A percentile compares a stretch with the other conserved stretches of the same genome.
These are phyloP conservation scores for Drosophila pullipes DNA, from an alignment of 2,888 invertebrate species.

Conservation along the genomic window DNA sequence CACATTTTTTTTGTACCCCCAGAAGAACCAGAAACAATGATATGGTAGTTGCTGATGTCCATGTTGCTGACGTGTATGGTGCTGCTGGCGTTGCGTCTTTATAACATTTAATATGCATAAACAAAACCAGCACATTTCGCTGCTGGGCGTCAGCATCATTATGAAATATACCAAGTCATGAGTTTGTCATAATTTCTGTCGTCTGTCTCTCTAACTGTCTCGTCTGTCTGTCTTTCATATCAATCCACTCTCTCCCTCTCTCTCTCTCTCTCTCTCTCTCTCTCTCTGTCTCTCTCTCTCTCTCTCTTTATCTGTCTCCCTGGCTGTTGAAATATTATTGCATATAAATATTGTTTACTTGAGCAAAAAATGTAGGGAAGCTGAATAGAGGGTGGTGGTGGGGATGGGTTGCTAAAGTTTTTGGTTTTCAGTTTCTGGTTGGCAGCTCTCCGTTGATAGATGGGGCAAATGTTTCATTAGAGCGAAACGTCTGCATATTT, in stretches of 20 bases:
- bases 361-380: constrained; percentile 12
- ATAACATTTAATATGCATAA: constrained; percentile 77
- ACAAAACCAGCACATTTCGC: constrained; percentile 53
- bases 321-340: constrained; percentile 53
- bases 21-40: constrained; percentile 32
- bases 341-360: constrained; percentile 52
- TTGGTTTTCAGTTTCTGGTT: constrained; percentile 18
- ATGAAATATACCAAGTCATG: constrained; percentile 63
- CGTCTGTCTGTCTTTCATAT: background rate
- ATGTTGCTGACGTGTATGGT: constrained; percentile 30
- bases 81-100: constrained; percentile 69
- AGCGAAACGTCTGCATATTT: constrained; percentile 12
- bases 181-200: constrained; percentile 62
- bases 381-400: background rate
- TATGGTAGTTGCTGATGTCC: constrained; percentile 42
- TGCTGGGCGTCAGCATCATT: constrained; percentile 43
- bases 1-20: constrained; percentile 33
- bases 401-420: background rate
- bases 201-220: constrained; percentile 36
- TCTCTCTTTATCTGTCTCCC: background rate
- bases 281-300: background rate
- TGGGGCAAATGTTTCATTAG: constrained; percentile 65
- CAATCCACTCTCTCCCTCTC: constrained; percentile 5
- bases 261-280: constrained; percentile 6
- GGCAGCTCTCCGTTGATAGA: constrained; percentile 59